Conservation (phyloP, 2,888 invertebrate species). For the Aelia acuminata region DNA sequence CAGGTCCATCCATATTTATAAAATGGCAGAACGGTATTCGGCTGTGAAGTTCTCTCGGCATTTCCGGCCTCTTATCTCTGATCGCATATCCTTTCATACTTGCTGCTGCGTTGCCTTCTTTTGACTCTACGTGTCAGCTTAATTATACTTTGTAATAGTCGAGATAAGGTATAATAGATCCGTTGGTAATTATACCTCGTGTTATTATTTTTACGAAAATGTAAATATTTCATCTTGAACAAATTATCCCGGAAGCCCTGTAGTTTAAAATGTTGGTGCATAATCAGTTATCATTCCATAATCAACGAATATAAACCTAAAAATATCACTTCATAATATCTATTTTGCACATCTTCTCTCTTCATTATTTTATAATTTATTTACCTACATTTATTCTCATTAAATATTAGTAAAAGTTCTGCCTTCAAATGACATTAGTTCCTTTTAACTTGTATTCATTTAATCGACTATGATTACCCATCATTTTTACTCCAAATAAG, state of each 20-base stretch:
- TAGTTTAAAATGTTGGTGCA: not conserved
- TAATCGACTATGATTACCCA: too few relatives aligned
- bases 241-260: not conserved
- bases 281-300: too few relatives aligned
- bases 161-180: not conserved
- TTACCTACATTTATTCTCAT: too few relatives aligned
- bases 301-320: not conserved
- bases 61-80: conserved; percentile 18
- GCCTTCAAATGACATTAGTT: too few relatives aligned
- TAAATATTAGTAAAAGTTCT: too few relatives aligned
- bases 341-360: not conserved
- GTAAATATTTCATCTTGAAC: not conserved
- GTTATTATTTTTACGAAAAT: not conserved
- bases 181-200: not conserved
- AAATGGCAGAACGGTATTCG: conserved; percentile 19
- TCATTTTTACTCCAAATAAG: too few relatives aligned
- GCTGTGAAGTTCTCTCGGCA: conserved; percentile 11
- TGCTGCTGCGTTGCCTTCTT: not conserved
- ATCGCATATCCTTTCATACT: not conserved
- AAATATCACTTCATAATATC: not conserved
- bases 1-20: conserved; percentile 37
- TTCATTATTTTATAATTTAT: too few relatives aligned
- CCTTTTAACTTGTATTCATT: too few relatives aligned
- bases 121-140: not conserved
- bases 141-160: conserved; percentile 14